phyloP scores from a whole-genome alignment of 2,113 vertebrate genomes.

The Nymphicus hollandicus region DNA sequence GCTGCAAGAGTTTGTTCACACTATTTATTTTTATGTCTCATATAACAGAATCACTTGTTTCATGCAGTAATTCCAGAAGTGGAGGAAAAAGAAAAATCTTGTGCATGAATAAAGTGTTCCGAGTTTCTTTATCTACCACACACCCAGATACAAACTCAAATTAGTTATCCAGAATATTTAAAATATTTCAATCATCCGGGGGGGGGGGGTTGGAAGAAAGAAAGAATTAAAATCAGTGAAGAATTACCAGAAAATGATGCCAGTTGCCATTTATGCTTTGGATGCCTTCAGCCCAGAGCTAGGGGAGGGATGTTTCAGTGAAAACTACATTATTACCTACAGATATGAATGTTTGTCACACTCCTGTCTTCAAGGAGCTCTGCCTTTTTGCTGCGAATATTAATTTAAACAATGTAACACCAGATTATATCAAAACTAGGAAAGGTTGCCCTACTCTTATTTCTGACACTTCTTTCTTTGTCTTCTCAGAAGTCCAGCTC shows the following conservation, averaged over 20 bases:
- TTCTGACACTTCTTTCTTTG: not conserved
- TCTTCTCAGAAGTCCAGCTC: not conserved
- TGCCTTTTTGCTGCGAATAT: not conserved
- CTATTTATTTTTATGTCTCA: slow-evolving; percentile 25
- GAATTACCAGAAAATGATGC: not conserved
- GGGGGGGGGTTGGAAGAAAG: no score
- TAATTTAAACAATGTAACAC: not conserved
- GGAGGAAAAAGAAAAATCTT: not conserved
- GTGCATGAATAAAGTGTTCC: not conserved
- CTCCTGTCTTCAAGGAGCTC: not conserved
- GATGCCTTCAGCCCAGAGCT: not conserved
- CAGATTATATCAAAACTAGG: not conserved
- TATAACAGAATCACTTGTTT: not conserved
- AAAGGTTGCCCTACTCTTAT: not conserved
- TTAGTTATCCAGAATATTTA: not conserved
- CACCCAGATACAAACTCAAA: not conserved
- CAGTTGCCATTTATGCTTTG: not conserved
- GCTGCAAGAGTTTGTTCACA: slow-evolving; percentile 6
- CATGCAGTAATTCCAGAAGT: not conserved
- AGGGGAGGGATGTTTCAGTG: not conserved
- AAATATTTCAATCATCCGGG: not conserved
- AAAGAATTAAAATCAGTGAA: not conserved
- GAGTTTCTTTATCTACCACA: not conserved
- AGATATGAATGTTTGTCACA: not conserved
- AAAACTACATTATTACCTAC: not conserved